Evolutionary conservation across 2,888 invertebrate genomes (phyloP).

Genomic region (Trissonchulus sp.): DNA sequence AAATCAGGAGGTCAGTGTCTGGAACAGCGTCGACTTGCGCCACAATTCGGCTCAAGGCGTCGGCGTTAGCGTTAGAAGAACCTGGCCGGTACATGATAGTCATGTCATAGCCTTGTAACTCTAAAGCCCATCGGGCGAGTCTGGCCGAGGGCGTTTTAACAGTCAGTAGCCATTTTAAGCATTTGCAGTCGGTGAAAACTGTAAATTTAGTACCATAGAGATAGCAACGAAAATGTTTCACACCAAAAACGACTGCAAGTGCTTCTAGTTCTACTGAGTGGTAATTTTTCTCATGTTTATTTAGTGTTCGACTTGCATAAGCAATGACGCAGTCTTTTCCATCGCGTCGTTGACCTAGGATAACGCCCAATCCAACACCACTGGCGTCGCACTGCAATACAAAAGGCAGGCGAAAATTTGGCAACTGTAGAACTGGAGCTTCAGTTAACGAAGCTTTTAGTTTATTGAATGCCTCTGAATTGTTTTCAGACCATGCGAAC

Average conservation of each 20-base stretch:
- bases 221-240: slow-evolving; percentile 31
- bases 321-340: slow-evolving; percentile 37
- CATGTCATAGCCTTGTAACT: no score
- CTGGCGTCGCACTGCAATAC: slow-evolving; percentile 41
- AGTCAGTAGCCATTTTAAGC: slow-evolving; percentile 28
- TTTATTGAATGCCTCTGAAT: slow-evolving; percentile 30
- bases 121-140: slow-evolving; percentile 55
- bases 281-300: no score
- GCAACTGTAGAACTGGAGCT: slow-evolving; percentile 35
- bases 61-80: slow-evolving; percentile 51
- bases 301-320: slow-evolving; percentile 39
- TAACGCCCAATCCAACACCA: slow-evolving; percentile 40
- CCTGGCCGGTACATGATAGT: slow-evolving; percentile 56
- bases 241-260: slow-evolving; percentile 38
- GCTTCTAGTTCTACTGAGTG: slow-evolving; percentile 42
- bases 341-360: slow-evolving; percentile 36
- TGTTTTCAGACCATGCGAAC: slow-evolving; percentile 33
- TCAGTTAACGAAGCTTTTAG: slow-evolving; percentile 30
- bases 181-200: slow-evolving; percentile 32
- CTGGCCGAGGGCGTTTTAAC: slow-evolving; percentile 53
- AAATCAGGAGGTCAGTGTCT: no score
- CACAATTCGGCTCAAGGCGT: no score
- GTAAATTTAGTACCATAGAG: slow-evolving; percentile 25
- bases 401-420: slow-evolving; percentile 35
- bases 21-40: no score